Conservation (phyloP, 2,113 vertebrate genomes). For the Formicarius rufipectus region DNA sequence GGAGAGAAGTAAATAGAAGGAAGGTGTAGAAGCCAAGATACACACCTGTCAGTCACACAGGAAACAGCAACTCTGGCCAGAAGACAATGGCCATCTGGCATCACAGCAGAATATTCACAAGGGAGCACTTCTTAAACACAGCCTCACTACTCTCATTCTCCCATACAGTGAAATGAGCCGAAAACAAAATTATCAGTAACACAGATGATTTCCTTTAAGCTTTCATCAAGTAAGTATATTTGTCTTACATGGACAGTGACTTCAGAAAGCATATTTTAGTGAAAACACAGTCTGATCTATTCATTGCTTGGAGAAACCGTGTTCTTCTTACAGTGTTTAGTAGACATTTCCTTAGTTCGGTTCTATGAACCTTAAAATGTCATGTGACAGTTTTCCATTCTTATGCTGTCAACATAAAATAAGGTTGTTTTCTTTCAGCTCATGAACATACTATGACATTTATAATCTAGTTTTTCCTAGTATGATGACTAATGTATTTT, state of each 20-base stretch:
- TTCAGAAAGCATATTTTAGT: background rate
- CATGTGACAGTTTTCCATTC: background rate
- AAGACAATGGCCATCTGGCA: background rate
- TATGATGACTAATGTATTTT: background rate
- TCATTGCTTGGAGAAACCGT: background rate
- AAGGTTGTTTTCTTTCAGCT: background rate
- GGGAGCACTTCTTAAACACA: constrained; percentile 15
- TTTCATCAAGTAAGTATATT: background rate
- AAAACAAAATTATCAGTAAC: background rate
- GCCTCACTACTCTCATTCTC: background rate
- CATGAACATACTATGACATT: background rate
- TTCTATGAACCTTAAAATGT: background rate
- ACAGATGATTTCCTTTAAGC: background rate
- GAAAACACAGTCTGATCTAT: background rate
- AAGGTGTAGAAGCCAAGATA: background rate
- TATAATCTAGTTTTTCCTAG: background rate
- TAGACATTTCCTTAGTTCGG: background rate
- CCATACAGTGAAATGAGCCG: background rate
- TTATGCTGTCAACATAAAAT: background rate
- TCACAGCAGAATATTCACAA: background rate
- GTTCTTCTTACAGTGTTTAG: background rate
- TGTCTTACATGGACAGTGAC: background rate
- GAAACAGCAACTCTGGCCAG: background rate
- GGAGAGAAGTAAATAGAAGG: background rate
- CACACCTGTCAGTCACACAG: background rate